Conservation (phyloP, 2,113 vertebrate genomes). For the Panthera leo region DNA sequence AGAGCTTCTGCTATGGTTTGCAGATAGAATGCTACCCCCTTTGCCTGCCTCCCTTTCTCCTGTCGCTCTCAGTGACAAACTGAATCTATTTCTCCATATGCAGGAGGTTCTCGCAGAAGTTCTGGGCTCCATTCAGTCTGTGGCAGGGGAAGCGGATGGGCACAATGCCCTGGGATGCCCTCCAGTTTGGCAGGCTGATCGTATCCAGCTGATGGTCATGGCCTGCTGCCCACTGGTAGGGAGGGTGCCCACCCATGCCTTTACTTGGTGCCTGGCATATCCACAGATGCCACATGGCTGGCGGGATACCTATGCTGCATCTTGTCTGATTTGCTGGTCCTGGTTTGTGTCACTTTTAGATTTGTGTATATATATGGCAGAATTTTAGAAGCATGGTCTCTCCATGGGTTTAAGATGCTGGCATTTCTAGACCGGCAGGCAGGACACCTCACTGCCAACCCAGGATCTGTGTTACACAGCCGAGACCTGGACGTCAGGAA, state of each 20-base stretch:
- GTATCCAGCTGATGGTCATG: constrained; percentile 17
- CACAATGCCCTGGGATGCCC: background rate
- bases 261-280: constrained; percentile 20
- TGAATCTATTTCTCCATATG: background rate
- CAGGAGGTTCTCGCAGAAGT: background rate
- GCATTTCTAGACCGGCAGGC: background rate
- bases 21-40: background rate
- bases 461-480: background rate
- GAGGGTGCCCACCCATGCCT: background rate
- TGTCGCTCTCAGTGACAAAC: background rate
- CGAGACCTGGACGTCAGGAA: background rate
- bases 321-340: background rate
- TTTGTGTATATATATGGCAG: background rate
- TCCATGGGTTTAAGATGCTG: background rate
- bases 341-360: constrained; percentile 41
- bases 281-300: background rate
- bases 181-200: constrained; percentile 17
- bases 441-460: background rate
- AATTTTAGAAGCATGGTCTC: background rate
- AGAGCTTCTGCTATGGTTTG: background rate
- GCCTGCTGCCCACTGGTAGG: constrained; percentile 22
- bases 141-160: constrained; percentile 23
- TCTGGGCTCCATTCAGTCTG: background rate
- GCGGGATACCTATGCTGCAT: background rate
- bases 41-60: background rate